These are phyloP conservation scores for Coptotermes formosanus DNA, from an alignment of 1,140 invertebrate genomes.

Conservation along the genomic window DNA sequence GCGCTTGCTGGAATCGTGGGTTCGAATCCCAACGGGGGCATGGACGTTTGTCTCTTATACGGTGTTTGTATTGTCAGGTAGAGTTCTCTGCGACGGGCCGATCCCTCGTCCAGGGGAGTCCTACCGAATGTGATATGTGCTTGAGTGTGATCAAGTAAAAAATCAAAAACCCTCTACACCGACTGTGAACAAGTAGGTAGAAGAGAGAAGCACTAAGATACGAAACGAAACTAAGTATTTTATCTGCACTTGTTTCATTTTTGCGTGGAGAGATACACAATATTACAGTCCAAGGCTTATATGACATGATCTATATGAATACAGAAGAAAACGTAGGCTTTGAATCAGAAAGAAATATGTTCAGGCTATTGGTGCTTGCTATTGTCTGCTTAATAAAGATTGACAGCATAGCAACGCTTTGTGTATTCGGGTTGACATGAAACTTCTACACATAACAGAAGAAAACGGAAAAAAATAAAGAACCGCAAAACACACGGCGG, in stretches of 20 bases:
- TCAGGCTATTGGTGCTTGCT: not conserved
- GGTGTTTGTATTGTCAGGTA: too few species aligned
- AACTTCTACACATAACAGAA: not conserved
- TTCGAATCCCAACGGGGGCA: too few species aligned
- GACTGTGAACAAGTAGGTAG: too few species aligned
- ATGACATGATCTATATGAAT: not conserved
- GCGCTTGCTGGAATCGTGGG: too few species aligned
- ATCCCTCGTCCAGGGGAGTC: too few species aligned
- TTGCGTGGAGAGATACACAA: not conserved
- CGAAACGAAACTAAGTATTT: too few species aligned
- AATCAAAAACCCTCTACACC: too few species aligned
- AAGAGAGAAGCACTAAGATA: too few species aligned
- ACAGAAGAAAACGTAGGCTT: not conserved
- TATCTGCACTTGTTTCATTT: not conserved
- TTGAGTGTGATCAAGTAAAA: too few species aligned
- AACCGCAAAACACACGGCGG: not conserved
- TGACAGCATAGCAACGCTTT: constrained; percentile 3
- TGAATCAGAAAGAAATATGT: not conserved
- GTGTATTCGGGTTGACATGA: not conserved
- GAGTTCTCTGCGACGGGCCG: too few species aligned
- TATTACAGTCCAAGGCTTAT: not conserved
- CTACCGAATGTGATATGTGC: too few species aligned
- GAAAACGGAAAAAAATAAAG: not conserved
- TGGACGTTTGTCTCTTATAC: too few species aligned
- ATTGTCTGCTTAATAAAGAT: not conserved